phyloP scores from a whole-genome alignment of 2,888 invertebrate genomes.

The Mayetiola destructor region DNA sequence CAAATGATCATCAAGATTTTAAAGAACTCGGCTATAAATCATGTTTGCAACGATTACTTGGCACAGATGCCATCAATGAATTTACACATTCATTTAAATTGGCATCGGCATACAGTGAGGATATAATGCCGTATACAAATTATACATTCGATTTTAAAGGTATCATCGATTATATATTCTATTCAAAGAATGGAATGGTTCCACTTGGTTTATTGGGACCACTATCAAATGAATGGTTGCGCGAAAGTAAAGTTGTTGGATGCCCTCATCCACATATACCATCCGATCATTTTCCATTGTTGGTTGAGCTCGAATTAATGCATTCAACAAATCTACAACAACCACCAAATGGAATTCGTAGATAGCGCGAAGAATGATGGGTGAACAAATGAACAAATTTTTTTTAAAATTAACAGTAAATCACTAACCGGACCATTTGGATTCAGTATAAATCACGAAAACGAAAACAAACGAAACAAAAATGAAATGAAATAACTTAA shows the following conservation, averaged over 20 bases:
- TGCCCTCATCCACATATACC: constrained; percentile 97
- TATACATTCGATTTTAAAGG: constrained; percentile 99
- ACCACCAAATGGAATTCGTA: constrained; percentile 67
- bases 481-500: too few relatives aligned
- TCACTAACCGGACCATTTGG: too few relatives aligned
- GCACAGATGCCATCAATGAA: constrained; percentile 67
- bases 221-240: constrained; percentile 82
- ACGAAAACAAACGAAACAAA: too few relatives aligned
- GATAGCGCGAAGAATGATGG: constrained; percentile 58
- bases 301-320: constrained; percentile 81
- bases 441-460: too few relatives aligned
- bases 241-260: constrained; percentile 92
- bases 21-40: constrained; percentile 88
- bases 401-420: too few relatives aligned
- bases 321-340: constrained; percentile 55
- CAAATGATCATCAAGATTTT: constrained; percentile 88
- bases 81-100: constrained; percentile 94
- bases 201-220: constrained; percentile 90
- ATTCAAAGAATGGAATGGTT: constrained; percentile 88
- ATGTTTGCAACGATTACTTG: constrained; percentile 77
- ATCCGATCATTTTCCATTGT: constrained; percentile 85
- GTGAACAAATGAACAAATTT: too few relatives aligned
- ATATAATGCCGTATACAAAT: constrained; percentile 96
- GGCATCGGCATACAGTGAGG: constrained; percentile 86
- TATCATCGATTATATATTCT: constrained; percentile 99